These are phyloP conservation scores for Poeciliopsis prolifica DNA, from an alignment of 2,113 vertebrate species.

Conservation along the genomic window DNA sequence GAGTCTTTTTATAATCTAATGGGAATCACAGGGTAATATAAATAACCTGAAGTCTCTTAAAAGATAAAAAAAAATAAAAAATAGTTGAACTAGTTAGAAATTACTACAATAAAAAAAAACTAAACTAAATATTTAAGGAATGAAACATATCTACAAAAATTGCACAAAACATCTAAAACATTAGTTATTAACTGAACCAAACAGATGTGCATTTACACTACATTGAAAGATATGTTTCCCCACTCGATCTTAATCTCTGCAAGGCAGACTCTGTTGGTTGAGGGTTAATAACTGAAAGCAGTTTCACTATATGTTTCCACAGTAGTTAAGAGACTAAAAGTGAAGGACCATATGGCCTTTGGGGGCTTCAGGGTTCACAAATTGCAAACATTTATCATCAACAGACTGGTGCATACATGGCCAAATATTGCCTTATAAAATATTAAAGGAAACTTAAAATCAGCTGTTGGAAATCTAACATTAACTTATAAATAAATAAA, in stretches of 20 bases:
- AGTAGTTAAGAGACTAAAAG: background rate
- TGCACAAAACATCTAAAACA: background rate
- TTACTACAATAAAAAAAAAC: no score
- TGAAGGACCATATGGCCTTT: background rate
- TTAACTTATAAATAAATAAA: background rate
- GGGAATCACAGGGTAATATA: no score
- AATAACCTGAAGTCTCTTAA: background rate
- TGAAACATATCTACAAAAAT: background rate
- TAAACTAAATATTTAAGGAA: background rate
- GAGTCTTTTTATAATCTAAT: background rate
- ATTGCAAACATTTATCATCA: slow-evolving; percentile 25
- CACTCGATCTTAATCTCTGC: background rate
- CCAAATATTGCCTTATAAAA: slow-evolving; percentile 1
- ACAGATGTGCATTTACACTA: background rate
- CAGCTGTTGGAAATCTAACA: slow-evolving; percentile 1
- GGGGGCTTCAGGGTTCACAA: background rate
- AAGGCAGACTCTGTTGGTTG: background rate
- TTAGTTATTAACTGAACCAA: background rate
- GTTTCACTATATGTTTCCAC: background rate
- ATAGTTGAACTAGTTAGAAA: background rate
- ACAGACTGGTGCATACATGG: slow-evolving; percentile 1
- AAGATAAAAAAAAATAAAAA: background rate
- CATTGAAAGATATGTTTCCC: background rate
- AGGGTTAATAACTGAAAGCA: slow-evolving; percentile 1
- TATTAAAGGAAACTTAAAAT: slow-evolving; percentile 23